Base-by-base conservation (phyloP, 1,140 invertebrate species). In the Leptopilina boulardi region DNA sequence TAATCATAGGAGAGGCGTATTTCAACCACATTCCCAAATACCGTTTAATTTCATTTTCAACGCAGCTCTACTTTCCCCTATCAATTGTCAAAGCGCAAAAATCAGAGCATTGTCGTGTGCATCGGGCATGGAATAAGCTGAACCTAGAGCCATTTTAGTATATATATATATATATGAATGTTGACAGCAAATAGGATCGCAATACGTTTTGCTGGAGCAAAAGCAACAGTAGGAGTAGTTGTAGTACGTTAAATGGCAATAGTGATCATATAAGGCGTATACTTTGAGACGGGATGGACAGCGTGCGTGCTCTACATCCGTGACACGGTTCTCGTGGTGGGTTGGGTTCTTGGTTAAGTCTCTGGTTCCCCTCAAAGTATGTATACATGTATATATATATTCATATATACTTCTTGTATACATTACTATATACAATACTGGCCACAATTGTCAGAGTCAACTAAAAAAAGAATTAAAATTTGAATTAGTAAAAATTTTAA, bases 301-400 rank as follows among this genome's bases (percentile, higher is more conserved):
- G 74, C 78, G 82, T 85, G 86, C 85, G 82, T 91, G 90, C 86
- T 91, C 90, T 77, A 91, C 88, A 91, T 91, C 83, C 87, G 88
- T 91, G 90, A 91, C 90, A 91, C 87, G 84, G 86, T 91, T 91
- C 89, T 91, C 84, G 84, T 84, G 83, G 76, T 84, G 80, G 83
- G 80, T 78, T 81, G 82, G 82, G 78, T 77, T 83, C 71, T 26
- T 79, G 42, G 56, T 19, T 41, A 19, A 21, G 66, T 23, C 44
- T 75, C 70, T 71, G 71, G 83, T 80, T 81, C 78, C 80, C 82
- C 71, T 75, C 74, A 80, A 76, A 71, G 77, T 73, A 66, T 81
- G 77, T 81, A 77, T 82, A 38, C 34, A 6, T 38, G 34, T 38
- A 38, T 38, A 38, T n/a, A n/a, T 6, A 34, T 9, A 38, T 38